Evolutionary conservation across 2,113 vertebrate species (phyloP).

Genomic region (Atractosteus spatula): DNA sequence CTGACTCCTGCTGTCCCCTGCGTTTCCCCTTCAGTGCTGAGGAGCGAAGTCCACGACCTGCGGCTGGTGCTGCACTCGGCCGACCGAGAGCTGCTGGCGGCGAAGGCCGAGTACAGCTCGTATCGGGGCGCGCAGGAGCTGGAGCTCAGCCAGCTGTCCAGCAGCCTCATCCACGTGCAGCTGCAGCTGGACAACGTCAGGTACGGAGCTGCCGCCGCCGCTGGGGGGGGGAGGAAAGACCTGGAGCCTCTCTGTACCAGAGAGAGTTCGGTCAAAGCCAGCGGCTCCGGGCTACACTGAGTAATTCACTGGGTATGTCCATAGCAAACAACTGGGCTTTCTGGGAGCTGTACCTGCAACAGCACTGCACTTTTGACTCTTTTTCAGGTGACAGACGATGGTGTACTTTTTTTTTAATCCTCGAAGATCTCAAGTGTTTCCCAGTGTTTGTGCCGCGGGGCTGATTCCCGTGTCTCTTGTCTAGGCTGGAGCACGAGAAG

Average conservation of each 20-base stretch:
- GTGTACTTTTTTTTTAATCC: too few species aligned
- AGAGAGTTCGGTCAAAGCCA: not conserved
- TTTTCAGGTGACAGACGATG: too few species aligned
- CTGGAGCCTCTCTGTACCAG: too few species aligned
- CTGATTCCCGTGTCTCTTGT: not conserved
- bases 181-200: slow-evolving; percentile 86
- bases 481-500: slow-evolving; percentile 85
- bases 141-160: slow-evolving; percentile 75
- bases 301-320: too few species aligned
- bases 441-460: too few species aligned
- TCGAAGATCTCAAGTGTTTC: too few species aligned
- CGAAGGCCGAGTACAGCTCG: slow-evolving; percentile 57
- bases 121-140: slow-evolving; percentile 71
- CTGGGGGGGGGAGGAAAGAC: too few species aligned
- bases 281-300: not conserved
- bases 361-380: too few species aligned
- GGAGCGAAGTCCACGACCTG: slow-evolving; percentile 85
- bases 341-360: too few species aligned
- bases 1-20: not conserved
- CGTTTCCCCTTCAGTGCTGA: slow-evolving; percentile 68
- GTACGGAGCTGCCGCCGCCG: slow-evolving; percentile 50
- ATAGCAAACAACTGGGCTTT: too few species aligned
- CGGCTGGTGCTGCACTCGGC: slow-evolving; percentile 88
- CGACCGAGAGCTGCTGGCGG: slow-evolving; percentile 79
- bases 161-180: slow-evolving; percentile 75